Conservation (phyloP, 2,888 invertebrate genomes). For the Pheosia tremula region DNA sequence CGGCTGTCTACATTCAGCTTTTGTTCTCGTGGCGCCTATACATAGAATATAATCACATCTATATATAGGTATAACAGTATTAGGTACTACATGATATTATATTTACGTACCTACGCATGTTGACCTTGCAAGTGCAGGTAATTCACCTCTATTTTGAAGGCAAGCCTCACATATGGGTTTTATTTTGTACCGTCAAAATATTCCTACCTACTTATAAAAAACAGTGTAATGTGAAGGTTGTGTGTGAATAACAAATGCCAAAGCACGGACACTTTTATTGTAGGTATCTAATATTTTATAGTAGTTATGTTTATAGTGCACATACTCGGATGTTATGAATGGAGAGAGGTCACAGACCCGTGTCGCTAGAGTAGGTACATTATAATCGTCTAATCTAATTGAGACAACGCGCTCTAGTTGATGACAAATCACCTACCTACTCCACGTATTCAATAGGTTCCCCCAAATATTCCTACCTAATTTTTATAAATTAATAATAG, state of each 20-base stretch:
- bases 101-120: not conserved
- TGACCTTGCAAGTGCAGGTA: constrained; percentile 25
- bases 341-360: constrained; percentile 4
- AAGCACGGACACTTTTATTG: not conserved
- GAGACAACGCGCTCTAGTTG: not conserved
- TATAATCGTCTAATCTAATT: not conserved
- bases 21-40: not conserved
- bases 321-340: constrained; percentile 1
- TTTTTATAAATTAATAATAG: no score
- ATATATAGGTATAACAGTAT: not conserved
- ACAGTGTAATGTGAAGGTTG: constrained; percentile 8
- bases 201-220: not conserved
- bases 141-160: constrained; percentile 16
- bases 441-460: no score
- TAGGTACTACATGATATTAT: not conserved
- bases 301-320: constrained; percentile 3
- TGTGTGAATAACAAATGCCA: not conserved
- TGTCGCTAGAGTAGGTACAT: not conserved
- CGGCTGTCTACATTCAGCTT: no score
- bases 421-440: not conserved
- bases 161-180: not conserved
- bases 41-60: not conserved
- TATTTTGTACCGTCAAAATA: no score
- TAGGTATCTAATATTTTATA: not conserved
- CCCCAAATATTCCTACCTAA: no score